Base-by-base conservation (phyloP, 2,888 invertebrate genomes). In the Diplolepis rosae region DNA sequence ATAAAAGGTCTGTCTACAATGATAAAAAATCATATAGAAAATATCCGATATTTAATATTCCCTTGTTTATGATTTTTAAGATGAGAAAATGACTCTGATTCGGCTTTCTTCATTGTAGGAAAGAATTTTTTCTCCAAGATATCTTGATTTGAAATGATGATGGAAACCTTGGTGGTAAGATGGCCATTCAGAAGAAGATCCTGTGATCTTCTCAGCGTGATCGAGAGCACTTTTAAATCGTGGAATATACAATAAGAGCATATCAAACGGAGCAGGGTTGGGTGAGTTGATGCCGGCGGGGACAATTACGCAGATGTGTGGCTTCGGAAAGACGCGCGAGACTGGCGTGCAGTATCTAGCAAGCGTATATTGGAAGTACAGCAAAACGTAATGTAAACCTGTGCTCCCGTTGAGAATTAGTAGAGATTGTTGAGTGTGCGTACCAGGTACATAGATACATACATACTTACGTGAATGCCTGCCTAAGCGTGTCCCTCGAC, bases 231-330 rank as follows among this genome's bases (percentile, higher is more conserved):
- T 82, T 83, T 83, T 80, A 80, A 73, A 50, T 24, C 68, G 35
- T 56, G 66, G 84, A 80, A 79, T 84, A 35, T 27, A 83, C 18
- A 22, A 48, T 48, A 48, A 48, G 22, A 48, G 9, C 50, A 50
- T 48, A 73, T 66, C 75, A 6, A 52, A 52, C 42, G 2, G 68
- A 18, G 67, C 77, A 74, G 71, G 73, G 73, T 75, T 75, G 78
- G 77, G 77, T 79, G 81, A 82, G 84, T 84, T 85, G 87, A 87
- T 85, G 88, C 88, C 88, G 84, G 82, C 86, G 87, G 88, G 88
- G 87, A 88, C 88, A 87, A 88, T 88, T 88, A 88, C 88, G 88
- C 88, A 87, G 88, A 88, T 88, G 88, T 85, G 85, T 83, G 84
- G 83, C 84, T 77, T 69, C 69, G 78, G 71, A 72, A 71, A 72